Evolutionary conservation across 2,797 vertebrate species (phyloP).

Genomic region (Tapirus indicus): DNA sequence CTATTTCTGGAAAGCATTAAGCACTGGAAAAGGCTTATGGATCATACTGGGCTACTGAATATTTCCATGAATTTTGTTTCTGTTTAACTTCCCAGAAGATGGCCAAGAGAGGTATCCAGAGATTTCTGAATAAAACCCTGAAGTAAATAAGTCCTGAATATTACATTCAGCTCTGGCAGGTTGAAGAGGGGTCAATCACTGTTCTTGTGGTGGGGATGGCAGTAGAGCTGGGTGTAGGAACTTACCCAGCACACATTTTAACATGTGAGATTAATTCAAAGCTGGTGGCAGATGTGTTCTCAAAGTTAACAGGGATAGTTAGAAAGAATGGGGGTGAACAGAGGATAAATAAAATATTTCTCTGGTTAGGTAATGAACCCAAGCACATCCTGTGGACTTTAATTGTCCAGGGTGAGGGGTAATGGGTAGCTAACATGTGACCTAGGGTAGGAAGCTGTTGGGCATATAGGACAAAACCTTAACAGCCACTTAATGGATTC

Average conservation of each 20-base stretch:
- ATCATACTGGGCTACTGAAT: background rate
- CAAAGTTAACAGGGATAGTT: background rate
- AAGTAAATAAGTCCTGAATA: background rate
- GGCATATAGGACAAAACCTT: background rate
- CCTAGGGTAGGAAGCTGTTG: background rate
- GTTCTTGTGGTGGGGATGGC: background rate
- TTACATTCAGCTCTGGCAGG: background rate
- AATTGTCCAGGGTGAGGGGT: background rate
- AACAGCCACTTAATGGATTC: background rate
- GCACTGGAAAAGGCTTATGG: background rate
- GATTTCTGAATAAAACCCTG: background rate
- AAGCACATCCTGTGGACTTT: background rate
- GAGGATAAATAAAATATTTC: background rate
- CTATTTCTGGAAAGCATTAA: background rate
- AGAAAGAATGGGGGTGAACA: background rate
- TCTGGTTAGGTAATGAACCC: background rate
- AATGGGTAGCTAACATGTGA: background rate
- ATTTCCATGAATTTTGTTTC: conserved; percentile 26
- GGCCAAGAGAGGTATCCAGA: background rate
- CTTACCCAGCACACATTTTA: background rate
- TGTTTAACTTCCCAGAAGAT: background rate
- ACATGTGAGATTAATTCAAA: background rate
- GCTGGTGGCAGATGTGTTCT: background rate
- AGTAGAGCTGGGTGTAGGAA: background rate
- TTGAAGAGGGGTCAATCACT: background rate